Base-by-base conservation (phyloP, 2,113 vertebrate genomes). In the Haplochromis vanheusdeni region DNA sequence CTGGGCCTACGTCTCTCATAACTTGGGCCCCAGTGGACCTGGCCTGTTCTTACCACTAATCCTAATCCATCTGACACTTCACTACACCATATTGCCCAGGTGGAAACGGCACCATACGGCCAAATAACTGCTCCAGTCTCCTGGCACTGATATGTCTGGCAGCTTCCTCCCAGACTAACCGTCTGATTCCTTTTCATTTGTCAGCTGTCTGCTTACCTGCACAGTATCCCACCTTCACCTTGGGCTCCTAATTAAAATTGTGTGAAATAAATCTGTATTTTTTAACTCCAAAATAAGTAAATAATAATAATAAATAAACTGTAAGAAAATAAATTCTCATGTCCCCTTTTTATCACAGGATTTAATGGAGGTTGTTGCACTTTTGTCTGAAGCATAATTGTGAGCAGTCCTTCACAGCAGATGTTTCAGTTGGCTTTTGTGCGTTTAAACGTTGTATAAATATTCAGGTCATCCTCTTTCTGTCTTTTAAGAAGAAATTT, bases 31-130 rank as follows among this genome's bases (percentile, higher is more conserved):
- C 51, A 62, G 37, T 87, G 68, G 87, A 92, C 89, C 89, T 89
- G 86, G 52, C 82, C 90, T 89, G 89, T 68, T 21, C 23, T 89
- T 87, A 87, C 79, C 65, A 28, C 88, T 94, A 95, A 95, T 96
- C 94, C 95, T 94, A 94, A 94, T 96, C 94, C 90, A 91, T 92
- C 87, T 95, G 93, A 84, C 89, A 90, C 87, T 84, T 82, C 92
- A 91, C 89, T 73, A 81, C 79, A 90, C 89, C 92, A 91, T 92
- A 92, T 92, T 93, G 90, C 73, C 84, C 79, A 94, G 89, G 94
- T 94, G 86, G 84, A 89, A 91, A 92, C 31, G 54, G 88, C 82
- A 92, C 84, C 88, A 93, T 82, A 90, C 19, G 62, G 85, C 54
- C 54, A 83, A 82, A 91, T 92, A 93, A 90, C 85, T 52, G 58